phyloP scores from a whole-genome alignment of 2,797 vertebrate genomes.

The Melanogrammus aeglefinus region DNA sequence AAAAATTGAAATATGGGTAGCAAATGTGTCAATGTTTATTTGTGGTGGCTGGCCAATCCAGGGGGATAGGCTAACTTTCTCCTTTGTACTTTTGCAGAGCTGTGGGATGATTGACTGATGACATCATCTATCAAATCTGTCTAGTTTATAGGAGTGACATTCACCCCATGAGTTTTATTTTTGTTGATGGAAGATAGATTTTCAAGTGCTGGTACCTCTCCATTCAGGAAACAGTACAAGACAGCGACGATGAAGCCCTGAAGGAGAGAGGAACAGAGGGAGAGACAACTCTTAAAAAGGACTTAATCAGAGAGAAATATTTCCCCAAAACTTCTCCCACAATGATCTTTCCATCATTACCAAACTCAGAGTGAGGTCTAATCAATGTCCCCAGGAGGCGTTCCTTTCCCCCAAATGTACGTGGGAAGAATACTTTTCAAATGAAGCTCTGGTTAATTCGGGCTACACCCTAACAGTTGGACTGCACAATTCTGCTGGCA shows the following conservation, averaged over 20 bases:
- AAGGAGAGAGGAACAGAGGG: slow-evolving; percentile 32
- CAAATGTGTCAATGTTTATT: background rate
- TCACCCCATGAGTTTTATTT: background rate
- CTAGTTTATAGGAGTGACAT: background rate
- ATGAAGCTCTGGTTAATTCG: background rate
- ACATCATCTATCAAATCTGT: background rate
- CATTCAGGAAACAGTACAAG: slow-evolving; percentile 93
- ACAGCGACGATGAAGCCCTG: slow-evolving; percentile 94
- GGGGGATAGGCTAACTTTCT: background rate
- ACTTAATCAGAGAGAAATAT: background rate
- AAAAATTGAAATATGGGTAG: background rate
- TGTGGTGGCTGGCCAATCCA: background rate
- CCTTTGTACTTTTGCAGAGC: background rate
- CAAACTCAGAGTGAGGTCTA: slow-evolving; percentile 41
- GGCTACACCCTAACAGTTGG: background rate
- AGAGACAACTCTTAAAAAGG: slow-evolving; percentile 4
- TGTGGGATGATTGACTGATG: background rate
- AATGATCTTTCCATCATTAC: slow-evolving; percentile 33
- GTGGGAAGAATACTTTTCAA: background rate
- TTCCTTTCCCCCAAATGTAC: slow-evolving; percentile 43
- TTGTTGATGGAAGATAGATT: slow-evolving; percentile 8
- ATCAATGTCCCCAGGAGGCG: slow-evolving; percentile 43
- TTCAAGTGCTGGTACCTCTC: slow-evolving; percentile 67
- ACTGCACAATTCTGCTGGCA: background rate
- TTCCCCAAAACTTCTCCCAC: background rate